Evolutionary conservation across 2,797 vertebrate genomes (phyloP), one percentile per base, ranked within the genome.

Genomic region (Podarcis siculus): DNA sequence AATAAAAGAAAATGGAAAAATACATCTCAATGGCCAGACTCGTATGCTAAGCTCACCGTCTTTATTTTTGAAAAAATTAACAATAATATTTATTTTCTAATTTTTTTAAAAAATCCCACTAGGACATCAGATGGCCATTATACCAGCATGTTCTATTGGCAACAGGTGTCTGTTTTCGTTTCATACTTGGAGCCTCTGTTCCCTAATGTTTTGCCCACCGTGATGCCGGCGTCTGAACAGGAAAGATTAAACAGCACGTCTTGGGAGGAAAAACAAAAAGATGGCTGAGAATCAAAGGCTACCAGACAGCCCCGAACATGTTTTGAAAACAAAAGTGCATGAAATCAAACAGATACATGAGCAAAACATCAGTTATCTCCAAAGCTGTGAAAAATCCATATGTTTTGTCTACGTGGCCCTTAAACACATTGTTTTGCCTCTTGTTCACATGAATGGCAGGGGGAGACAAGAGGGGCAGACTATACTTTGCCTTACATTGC

Each of bases 41-140:
- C 90, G 91, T 90, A 80, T 92, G 85, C 37, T 94, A 23, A 94
- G 91, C 91, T 93, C 30, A 73, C 35, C 30, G 15, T 67, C 58
- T 58, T 92, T 9, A 89, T 92, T 91, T 84, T 58, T 82, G 72
- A 84, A 90, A 72, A 75, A 7, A n/a, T 42, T 30, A 87, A 91
- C 12, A 49, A 78, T 12, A 27, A 27, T 39, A 23, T 32, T 30
- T 49, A 49, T 49, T 49, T 45, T 10, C 9, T 10, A 45, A 13
- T 49, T 49, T 49, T 3, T 49, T 49, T 49, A 13, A 39, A 61
- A 75, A 73, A 73, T 86, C 0, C 0, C 61, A 5, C 61, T 81
- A 67, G 49, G 15, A 67, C 84, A 87, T 80, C 84, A 88, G 90
- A 89, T 82, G 75, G 86, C 82, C 86, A 76, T 25, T 86, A 69